phyloP scores from a whole-genome alignment of 2,797 vertebrate genomes.

The Adelosebastes latens region DNA sequence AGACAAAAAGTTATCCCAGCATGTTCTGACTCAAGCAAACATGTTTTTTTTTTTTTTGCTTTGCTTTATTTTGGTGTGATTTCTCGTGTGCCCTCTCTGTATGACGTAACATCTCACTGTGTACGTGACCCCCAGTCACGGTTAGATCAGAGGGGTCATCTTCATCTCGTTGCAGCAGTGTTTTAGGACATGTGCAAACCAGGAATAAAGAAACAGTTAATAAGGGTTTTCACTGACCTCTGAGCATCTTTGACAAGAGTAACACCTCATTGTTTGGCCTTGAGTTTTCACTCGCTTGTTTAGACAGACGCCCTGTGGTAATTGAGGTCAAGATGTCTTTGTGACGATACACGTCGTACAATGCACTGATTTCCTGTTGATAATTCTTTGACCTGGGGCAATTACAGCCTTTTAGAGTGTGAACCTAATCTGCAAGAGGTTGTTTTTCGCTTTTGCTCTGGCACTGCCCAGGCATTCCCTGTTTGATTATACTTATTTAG shows the following conservation, averaged over 20 bases:
- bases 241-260: conserved; percentile 46
- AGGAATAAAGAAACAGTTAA: conserved; percentile 52
- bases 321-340: conserved; percentile 70
- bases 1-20: neutral
- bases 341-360: neutral
- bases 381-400: conserved; percentile 48
- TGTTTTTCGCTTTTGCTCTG: conserved; percentile 27
- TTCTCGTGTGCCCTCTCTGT: neutral
- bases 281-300: conserved; percentile 53
- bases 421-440: conserved; percentile 19
- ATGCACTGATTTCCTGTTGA: conserved; percentile 46
- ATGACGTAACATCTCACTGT: conserved; percentile 8
- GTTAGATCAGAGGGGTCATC: conserved; percentile 36
- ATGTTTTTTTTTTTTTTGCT: neutral
- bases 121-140: neutral
- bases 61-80: neutral
- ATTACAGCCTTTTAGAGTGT: conserved; percentile 33
- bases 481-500: conserved; percentile 23
- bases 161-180: conserved; percentile 18
- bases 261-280: conserved; percentile 68
- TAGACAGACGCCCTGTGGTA: conserved; percentile 53
- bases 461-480: conserved; percentile 21
- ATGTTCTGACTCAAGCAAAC: neutral
- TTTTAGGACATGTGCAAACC: conserved; percentile 43
- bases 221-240: conserved; percentile 58